These are phyloP conservation scores for Caerostris extrusa DNA, from an alignment of 1,140 invertebrate genomes.

Conservation along the genomic window DNA sequence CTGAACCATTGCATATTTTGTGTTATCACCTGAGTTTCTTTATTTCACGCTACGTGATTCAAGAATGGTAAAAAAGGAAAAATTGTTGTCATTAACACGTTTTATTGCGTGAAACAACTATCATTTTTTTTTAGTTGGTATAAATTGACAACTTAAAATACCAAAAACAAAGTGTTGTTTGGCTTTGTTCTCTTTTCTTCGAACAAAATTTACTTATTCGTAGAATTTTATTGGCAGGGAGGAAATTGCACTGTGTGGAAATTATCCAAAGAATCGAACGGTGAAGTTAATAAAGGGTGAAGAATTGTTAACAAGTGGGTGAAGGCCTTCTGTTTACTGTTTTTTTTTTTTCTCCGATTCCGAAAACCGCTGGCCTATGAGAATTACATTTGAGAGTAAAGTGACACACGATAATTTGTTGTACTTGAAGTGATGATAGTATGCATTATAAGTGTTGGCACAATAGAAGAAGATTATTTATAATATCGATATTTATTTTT, in stretches of 20 bases:
- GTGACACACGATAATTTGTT: no score
- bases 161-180: background rate
- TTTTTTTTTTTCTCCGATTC: background rate
- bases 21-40: no score
- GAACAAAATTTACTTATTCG: background rate
- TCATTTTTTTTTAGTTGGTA: background rate
- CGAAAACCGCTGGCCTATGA: background rate
- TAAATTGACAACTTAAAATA: background rate
- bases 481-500: no score
- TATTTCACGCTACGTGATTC: no score
- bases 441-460: no score
- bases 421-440: no score
- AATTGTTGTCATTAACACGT: background rate
- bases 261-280: background rate
- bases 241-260: conserved; percentile 12
- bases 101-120: background rate
- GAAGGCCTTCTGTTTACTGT: background rate
- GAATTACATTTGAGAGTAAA: background rate
- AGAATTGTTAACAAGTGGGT: conserved; percentile 17
- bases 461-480: no score
- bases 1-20: no score
- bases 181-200: background rate
- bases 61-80: no score
- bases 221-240: background rate
- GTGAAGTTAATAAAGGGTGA: background rate